These are phyloP conservation scores for Phytoseiulus persimilis DNA, from an alignment of 2,888 invertebrate species.

Conservation along the genomic window DNA sequence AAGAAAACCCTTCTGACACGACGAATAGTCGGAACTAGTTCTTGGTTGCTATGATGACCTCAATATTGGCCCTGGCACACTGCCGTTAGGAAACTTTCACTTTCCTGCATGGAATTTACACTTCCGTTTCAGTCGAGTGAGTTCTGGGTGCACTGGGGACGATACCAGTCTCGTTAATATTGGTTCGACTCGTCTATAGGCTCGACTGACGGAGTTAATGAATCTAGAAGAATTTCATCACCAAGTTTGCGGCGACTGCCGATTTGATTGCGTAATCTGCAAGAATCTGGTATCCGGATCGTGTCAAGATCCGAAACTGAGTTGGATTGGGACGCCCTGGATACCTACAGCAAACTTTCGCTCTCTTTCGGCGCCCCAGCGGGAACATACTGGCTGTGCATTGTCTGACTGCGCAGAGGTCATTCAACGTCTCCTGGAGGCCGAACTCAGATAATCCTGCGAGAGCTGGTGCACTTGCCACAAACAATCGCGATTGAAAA, in stretches of 20 bases:
- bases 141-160: background rate
- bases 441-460: too few species aligned
- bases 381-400: too few species aligned
- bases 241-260: background rate
- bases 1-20: background rate
- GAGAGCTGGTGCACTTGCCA: too few species aligned
- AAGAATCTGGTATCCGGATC: background rate
- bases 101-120: background rate
- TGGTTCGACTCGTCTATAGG: background rate
- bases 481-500: too few species aligned
- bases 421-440: too few species aligned
- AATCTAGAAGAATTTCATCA: background rate
- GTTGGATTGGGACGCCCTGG: too few species aligned
- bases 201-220: background rate
- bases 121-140: background rate
- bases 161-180: background rate
- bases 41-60: background rate
- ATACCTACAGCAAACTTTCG: too few species aligned
- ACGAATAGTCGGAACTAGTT: background rate
- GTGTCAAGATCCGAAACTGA: background rate
- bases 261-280: background rate
- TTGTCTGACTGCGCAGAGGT: too few species aligned
- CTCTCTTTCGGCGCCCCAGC: too few species aligned
- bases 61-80: background rate
- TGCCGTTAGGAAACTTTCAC: background rate